These are phyloP conservation scores for Clytia hemisphaerica DNA, from an alignment of 30 jellyfish, hydroid and myxozoan species.

Conservation along the genomic window DNA sequence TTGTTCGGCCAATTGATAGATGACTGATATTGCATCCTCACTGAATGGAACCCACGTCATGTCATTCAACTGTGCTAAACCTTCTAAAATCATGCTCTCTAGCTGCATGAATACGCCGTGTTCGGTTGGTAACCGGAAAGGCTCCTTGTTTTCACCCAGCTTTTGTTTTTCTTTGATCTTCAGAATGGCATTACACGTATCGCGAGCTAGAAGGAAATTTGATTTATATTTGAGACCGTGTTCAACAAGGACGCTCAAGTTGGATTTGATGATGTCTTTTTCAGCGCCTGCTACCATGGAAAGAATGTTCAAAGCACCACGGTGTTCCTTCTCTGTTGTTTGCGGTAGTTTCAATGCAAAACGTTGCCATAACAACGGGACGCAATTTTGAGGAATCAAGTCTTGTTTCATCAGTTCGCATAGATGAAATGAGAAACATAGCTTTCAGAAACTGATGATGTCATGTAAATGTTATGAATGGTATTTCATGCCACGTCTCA, in stretches of 20 bases:
- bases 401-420: constrained; percentile 58
- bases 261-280: constrained; percentile 64
- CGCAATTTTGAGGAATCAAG: constrained; percentile 54
- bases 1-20: constrained; percentile 72
- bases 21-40: constrained; percentile 59
- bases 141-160: constrained; percentile 56
- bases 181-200: constrained; percentile 62
- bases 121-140: constrained; percentile 59
- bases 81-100: constrained; percentile 36
- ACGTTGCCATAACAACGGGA: constrained; percentile 76
- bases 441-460: neutral
- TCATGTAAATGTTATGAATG: neutral
- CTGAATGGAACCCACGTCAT: constrained; percentile 68
- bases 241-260: constrained; percentile 49
- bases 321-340: constrained; percentile 63
- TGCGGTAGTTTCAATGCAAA: constrained; percentile 74
- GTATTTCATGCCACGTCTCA: too few relatives aligned
- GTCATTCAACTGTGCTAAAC: constrained; percentile 22
- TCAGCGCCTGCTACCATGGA: constrained; percentile 97
- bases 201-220: constrained; percentile 59
- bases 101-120: constrained; percentile 54
- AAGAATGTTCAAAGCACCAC: constrained; percentile 63
- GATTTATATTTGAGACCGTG: constrained; percentile 60
- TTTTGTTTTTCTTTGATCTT: constrained; percentile 30
- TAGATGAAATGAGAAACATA: constrained; percentile 25